A percentile compares a stretch with the other conserved stretches of the same genome.
Conservation (phyloP, 2,113 vertebrate genomes). For the Orthonyx spaldingii region DNA sequence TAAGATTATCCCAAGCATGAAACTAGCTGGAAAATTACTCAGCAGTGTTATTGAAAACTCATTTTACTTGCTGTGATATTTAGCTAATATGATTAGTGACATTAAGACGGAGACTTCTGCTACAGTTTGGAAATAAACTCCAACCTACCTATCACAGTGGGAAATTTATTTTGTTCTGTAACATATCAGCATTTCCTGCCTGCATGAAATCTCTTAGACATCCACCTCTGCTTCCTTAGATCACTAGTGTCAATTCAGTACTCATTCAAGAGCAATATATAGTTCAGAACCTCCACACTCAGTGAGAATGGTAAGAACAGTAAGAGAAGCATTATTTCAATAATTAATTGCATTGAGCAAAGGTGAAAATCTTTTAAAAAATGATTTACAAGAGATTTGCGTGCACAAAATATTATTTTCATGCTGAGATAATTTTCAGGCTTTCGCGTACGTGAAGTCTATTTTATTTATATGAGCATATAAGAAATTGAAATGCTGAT, state of each 20-base stretch:
- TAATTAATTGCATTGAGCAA: not conserved
- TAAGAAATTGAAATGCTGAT: not conserved
- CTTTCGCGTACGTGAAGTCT: not conserved
- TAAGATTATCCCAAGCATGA: constrained; percentile 47
- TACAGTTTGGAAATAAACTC: constrained; percentile 2
- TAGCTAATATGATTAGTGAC: constrained; percentile 53
- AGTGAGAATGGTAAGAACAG: not conserved
- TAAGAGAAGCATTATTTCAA: not conserved
- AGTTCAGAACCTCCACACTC: not conserved
- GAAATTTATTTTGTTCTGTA: constrained; percentile 25
- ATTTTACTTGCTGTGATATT: constrained; percentile 47
- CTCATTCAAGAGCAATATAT: not conserved
- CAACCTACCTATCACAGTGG: not conserved
- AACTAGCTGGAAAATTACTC: constrained; percentile 54
- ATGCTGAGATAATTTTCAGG: not conserved
- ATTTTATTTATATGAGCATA: not conserved
- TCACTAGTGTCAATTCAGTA: not conserved
- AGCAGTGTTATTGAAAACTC: constrained; percentile 43
- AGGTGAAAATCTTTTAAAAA: not conserved
- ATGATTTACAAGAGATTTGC: not conserved
- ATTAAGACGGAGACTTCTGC: not conserved
- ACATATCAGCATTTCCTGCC: not conserved
- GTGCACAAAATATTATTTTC: not conserved
- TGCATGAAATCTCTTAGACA: not conserved
- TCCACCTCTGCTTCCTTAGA: not conserved